These are phyloP conservation scores for Thunnus albacares DNA, from an alignment of 2,797 vertebrate species.

Conservation along the genomic window DNA sequence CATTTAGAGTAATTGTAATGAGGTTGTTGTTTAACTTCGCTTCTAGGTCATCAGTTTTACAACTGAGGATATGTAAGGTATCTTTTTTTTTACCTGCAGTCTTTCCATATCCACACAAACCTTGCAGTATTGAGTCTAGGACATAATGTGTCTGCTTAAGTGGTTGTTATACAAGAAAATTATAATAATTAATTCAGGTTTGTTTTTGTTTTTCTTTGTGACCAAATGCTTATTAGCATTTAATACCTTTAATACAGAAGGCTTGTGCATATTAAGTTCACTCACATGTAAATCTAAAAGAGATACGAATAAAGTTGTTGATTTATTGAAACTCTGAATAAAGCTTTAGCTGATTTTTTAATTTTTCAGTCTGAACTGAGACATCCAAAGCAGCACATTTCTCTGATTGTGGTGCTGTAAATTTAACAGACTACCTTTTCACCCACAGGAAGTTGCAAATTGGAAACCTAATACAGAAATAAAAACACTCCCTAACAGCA, in stretches of 20 bases:
- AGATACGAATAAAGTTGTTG: neutral
- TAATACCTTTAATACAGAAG: neutral
- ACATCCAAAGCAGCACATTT: neutral
- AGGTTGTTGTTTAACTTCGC: neutral
- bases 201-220: neutral
- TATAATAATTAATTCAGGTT: slow-evolving; percentile 24
- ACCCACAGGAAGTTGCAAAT: neutral
- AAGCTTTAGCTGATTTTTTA: neutral
- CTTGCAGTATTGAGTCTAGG: neutral
- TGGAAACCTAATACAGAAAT: neutral
- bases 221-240: slow-evolving; percentile 16
- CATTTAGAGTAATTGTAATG: neutral
- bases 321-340: no score
- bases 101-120: neutral
- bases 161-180: slow-evolving; percentile 10
- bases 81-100: neutral
- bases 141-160: neutral
- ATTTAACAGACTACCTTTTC: neutral
- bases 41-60: neutral
- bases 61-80: neutral
- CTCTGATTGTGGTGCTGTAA: neutral
- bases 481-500: neutral
- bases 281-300: neutral
- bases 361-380: no score
- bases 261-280: neutral